Conservation (phyloP, 2,888 invertebrate genomes). For the Cataglyphis rosenhaueri region DNA sequence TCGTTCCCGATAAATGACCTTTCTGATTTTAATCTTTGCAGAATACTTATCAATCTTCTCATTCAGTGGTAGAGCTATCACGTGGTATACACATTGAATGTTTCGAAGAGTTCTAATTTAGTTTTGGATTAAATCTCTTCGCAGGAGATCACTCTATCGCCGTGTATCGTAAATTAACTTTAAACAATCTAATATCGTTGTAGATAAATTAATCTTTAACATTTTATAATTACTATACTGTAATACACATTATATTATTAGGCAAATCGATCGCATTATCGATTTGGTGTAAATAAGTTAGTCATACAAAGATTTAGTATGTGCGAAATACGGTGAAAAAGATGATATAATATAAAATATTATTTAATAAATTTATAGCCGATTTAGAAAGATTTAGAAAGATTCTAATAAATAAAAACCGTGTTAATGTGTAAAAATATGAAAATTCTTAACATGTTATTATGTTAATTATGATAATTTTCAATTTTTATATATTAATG, state of each 20-base stretch:
- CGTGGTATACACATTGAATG: background rate
- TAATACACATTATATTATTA: background rate
- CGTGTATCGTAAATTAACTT: background rate
- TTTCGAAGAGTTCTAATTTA: constrained; percentile 2
- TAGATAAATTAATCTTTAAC: constrained; percentile 1
- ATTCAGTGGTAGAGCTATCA: background rate
- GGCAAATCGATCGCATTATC: background rate
- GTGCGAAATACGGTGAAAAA: background rate
- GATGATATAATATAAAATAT: background rate
- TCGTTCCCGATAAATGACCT: constrained; percentile 34
- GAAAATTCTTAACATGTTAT: background rate
- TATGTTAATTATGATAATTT: background rate
- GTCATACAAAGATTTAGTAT: background rate
- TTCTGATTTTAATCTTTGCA: constrained; percentile 4
- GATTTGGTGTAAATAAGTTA: background rate
- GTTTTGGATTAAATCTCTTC: background rate
- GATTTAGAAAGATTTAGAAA: background rate
- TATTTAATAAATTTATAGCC: background rate
- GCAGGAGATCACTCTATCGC: background rate
- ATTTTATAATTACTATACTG: background rate
- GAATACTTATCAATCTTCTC: constrained; percentile 6
- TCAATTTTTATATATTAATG: background rate
- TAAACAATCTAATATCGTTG: background rate
- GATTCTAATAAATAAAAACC: background rate
- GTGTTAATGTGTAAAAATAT: background rate